These are phyloP conservation scores for Ashinkailepas kermadecensis DNA, from an alignment of 2,888 invertebrate species.

Conservation along the genomic window DNA sequence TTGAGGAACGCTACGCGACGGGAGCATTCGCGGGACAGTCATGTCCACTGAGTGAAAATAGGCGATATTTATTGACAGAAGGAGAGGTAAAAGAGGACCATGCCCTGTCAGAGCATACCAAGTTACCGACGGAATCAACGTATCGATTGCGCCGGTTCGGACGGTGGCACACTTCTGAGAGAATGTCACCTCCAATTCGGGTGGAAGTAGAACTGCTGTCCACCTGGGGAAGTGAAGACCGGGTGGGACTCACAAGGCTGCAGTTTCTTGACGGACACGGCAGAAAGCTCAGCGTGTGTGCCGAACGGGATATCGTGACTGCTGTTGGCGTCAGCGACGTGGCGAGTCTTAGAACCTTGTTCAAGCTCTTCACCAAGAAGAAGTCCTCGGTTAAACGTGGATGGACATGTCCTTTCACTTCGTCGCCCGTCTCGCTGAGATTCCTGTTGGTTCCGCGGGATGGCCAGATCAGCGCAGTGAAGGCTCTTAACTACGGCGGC, in stretches of 20 bases:
- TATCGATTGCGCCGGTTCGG: background rate
- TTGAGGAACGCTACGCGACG: too few species aligned
- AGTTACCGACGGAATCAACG: background rate
- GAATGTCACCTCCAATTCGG: background rate
- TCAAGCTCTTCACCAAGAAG: background rate
- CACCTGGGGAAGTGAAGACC: background rate
- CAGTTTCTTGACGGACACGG: background rate
- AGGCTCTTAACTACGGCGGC: background rate
- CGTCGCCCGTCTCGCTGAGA: background rate
- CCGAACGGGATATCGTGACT: background rate
- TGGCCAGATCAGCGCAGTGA: background rate
- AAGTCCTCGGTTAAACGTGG: background rate
- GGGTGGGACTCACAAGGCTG: background rate
- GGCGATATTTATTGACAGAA: background rate
- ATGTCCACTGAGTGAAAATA: background rate
- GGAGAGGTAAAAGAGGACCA: background rate
- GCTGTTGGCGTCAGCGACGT: background rate
- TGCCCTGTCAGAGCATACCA: background rate
- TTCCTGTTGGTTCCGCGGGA: background rate
- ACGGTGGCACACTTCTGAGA: background rate
- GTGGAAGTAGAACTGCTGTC: background rate
- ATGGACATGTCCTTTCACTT: background rate
- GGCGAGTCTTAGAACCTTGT: background rate
- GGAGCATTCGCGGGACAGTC: too few species aligned
- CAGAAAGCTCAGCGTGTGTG: background rate